These are phyloP conservation scores for Ctenopoma multispine DNA, from an alignment of 2,797 vertebrate genomes.

Conservation along the genomic window DNA sequence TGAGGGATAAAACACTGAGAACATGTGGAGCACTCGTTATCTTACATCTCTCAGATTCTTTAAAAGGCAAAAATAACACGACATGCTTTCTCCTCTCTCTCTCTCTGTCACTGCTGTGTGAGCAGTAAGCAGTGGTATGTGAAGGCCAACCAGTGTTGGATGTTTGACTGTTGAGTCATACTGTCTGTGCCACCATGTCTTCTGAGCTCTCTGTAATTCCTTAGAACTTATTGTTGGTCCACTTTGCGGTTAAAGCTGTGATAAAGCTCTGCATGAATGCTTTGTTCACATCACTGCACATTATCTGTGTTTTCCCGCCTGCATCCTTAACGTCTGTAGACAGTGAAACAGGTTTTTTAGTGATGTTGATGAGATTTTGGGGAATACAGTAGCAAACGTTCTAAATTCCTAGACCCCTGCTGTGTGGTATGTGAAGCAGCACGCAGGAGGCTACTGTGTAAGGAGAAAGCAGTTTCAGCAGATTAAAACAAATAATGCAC, in stretches of 20 bases:
- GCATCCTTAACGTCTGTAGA: no score
- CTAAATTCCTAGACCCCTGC: no score
- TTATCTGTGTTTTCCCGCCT: background rate
- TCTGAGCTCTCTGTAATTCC: slow-evolving; percentile 11
- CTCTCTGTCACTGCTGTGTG: slow-evolving; percentile 20
- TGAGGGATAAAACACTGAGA: slow-evolving; percentile 8
- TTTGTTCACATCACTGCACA: slow-evolving; percentile 4
- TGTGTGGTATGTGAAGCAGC: no score
- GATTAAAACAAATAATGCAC: no score
- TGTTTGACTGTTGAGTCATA: slow-evolving; percentile 66
- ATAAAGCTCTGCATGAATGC: background rate
- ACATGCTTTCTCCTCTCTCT: slow-evolving; percentile 19
- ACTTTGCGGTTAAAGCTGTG: background rate
- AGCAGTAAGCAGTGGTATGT: slow-evolving; percentile 50
- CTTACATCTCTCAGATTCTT: slow-evolving; percentile 31
- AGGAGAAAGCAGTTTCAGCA: no score
- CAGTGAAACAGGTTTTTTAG: no score
- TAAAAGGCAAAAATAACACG: slow-evolving; percentile 40
- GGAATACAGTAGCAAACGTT: no score
- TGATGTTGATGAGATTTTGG: no score
- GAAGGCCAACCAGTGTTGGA: slow-evolving; percentile 58
- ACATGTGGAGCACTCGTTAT: slow-evolving; percentile 37
- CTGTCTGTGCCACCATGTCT: slow-evolving; percentile 36
- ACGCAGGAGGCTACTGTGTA: no score
- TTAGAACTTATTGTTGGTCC: slow-evolving; percentile 4